Evolutionary conservation across 1,140 invertebrate species (phyloP).

Genomic region (Hylaeus anthracinus): DNA sequence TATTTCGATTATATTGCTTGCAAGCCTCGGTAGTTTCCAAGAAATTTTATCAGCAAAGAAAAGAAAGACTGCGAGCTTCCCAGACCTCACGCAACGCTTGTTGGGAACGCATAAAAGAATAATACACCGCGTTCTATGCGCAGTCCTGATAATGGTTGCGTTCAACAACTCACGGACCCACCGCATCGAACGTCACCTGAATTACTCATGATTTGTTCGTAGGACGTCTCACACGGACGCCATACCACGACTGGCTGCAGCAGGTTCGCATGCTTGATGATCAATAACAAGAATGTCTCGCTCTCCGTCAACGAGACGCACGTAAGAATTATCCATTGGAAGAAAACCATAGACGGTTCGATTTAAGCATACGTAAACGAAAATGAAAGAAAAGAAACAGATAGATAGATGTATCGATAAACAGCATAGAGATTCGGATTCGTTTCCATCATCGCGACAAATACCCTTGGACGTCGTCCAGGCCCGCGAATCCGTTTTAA

Average conservation of each 20-base stretch:
- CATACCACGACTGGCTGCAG: background rate
- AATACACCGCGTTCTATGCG: background rate
- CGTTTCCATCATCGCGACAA: too few species aligned
- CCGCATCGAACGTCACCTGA: conserved; percentile 23
- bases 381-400: too few species aligned
- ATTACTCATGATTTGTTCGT: conserved; percentile 23
- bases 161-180: background rate
- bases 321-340: too few species aligned
- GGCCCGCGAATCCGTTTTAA: background rate
- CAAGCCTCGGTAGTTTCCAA: background rate
- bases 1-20: too few species aligned
- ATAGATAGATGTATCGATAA: too few species aligned
- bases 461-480: too few species aligned
- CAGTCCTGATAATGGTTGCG: background rate
- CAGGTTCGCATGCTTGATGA: background rate
- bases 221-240: background rate
- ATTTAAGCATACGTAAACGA: too few species aligned
- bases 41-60: background rate
- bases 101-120: background rate
- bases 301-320: background rate
- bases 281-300: conserved; percentile 6
- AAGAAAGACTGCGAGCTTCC: background rate
- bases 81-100: background rate
- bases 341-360: too few species aligned
- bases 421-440: too few species aligned